A percentile compares a stretch with the other conserved stretches of the same genome.
phyloP scores from a whole-genome alignment of 2,888 invertebrate genomes.

The Drosophila setosimentum region DNA sequence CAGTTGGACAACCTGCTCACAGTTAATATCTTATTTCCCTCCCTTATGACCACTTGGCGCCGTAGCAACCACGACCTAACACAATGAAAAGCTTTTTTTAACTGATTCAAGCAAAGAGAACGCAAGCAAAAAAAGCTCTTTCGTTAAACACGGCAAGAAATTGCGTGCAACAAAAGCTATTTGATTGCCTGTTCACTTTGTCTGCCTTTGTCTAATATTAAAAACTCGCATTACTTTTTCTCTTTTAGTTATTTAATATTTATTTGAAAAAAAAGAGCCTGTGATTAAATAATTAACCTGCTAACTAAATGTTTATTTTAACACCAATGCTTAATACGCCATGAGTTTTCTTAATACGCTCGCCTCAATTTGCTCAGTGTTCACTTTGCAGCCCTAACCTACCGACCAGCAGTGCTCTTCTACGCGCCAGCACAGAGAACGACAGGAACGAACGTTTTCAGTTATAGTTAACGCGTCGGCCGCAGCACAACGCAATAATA shows the following conservation, averaged over 20 bases:
- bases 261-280: not conserved
- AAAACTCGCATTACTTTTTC: not conserved
- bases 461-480: constrained; percentile 81
- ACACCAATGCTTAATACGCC: not conserved
- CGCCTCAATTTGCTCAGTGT: constrained; percentile 19
- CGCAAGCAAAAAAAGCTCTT: constrained; percentile 46
- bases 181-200: not conserved
- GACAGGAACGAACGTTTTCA: constrained; percentile 50
- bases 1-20: constrained; percentile 32
- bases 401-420: constrained; percentile 1
- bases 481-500: constrained; percentile 64
- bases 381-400: constrained; percentile 23
- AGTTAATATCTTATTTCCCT: constrained; percentile 31
- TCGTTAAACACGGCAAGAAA: constrained; percentile 46
- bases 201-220: not conserved
- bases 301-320: not conserved
- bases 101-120: constrained; percentile 19
- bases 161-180: not conserved
- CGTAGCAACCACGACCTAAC: constrained; percentile 69
- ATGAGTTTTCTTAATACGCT: not conserved
- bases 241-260: not conserved
- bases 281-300: not conserved
- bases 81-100: constrained; percentile 65
- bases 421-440: constrained; percentile 21
- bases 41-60: constrained; percentile 2